Evolutionary conservation across 1,140 invertebrate genomes (phyloP).

Genomic region (Rhagoletis zephyria): DNA sequence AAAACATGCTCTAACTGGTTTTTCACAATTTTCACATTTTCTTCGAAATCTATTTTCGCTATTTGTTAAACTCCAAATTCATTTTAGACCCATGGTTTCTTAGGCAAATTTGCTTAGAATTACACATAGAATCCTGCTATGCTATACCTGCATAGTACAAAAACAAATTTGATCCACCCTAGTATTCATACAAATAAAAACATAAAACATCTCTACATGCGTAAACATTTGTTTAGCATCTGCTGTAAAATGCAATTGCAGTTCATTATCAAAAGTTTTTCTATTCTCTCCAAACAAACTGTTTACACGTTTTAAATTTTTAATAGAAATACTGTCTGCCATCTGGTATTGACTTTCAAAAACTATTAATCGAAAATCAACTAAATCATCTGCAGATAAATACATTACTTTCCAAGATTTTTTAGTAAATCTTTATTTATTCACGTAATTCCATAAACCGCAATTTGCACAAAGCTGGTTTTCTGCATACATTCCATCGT

Average conservation of each 20-base stretch:
- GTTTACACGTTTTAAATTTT: background rate
- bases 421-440: background rate
- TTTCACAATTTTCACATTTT: too few species aligned
- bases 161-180: background rate
- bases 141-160: too few species aligned
- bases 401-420: background rate
- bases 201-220: background rate
- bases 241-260: background rate
- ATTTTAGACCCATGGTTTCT: too few species aligned
- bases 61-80: too few species aligned
- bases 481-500: background rate
- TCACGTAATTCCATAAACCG: background rate
- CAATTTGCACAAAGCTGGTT: background rate
- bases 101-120: too few species aligned
- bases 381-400: background rate
- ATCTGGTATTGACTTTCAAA: conserved; percentile 1
- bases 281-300: background rate
- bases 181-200: too few species aligned
- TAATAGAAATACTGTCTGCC: background rate
- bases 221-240: conserved; percentile 25
- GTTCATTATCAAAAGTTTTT: background rate
- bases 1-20: too few species aligned
- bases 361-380: background rate
- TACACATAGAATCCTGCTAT: too few species aligned
- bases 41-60: too few species aligned